These are phyloP conservation scores for Dryocosmus kuriphilus DNA, from an alignment of 2,888 invertebrate species.

Conservation along the genomic window DNA sequence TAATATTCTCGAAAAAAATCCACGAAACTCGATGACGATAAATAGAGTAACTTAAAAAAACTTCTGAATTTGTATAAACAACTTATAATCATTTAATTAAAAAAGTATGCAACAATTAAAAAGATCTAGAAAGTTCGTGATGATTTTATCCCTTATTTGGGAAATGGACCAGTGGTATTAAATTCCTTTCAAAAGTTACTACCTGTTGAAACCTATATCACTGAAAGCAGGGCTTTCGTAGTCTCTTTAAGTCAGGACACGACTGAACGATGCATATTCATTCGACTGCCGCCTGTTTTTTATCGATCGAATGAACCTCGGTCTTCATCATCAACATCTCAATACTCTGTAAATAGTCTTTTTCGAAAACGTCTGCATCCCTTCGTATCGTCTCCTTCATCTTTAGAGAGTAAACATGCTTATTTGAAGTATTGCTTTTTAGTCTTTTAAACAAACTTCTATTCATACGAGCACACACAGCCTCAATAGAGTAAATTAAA, in stretches of 20 bases:
- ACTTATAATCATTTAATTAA: too few relatives aligned
- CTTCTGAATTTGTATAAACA: too few relatives aligned
- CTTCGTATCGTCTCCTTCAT: not conserved
- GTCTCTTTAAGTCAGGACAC: conserved; percentile 4
- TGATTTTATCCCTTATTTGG: too few relatives aligned
- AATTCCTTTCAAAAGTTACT: not conserved
- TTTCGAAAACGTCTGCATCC: not conserved
- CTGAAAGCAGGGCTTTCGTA: not conserved
- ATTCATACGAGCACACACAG: too few relatives aligned
- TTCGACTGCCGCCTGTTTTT: conserved; percentile 1
- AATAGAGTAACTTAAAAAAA: too few relatives aligned
- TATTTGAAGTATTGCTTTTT: not conserved
- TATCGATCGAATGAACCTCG: conserved; percentile 23
- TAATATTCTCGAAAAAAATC: too few relatives aligned
- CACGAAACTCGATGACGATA: too few relatives aligned
- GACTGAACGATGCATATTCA: conserved; percentile 15
- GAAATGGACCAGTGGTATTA: too few relatives aligned
- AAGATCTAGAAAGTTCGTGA: too few relatives aligned
- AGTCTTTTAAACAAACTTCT: not conserved
- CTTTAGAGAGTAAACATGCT: not conserved
- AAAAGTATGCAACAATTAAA: too few relatives aligned
- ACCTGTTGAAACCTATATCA: conserved; percentile 8
- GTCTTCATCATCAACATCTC: not conserved
- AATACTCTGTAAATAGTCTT: not conserved
- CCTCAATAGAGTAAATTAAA: too few relatives aligned